These are phyloP conservation scores for Melanchra persicariae DNA, from an alignment of 2,888 invertebrate genomes.

Conservation along the genomic window DNA sequence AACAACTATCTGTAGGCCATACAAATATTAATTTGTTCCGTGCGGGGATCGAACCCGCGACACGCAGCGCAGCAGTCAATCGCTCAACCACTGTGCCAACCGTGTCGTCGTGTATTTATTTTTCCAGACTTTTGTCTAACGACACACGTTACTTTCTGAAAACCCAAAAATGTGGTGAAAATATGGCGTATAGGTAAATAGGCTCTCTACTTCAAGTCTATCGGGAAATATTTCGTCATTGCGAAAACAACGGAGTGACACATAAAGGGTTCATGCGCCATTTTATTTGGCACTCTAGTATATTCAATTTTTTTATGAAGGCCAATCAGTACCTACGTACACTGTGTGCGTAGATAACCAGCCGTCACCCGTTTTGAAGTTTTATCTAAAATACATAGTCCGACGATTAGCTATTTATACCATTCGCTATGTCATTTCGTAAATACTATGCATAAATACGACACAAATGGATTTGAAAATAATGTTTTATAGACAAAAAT, in stretches of 20 bases:
- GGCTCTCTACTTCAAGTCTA: slow-evolving; percentile 8
- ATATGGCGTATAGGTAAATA: slow-evolving; percentile 23
- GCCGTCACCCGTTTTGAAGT: slow-evolving; percentile 7
- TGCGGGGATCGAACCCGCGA: too few relatives aligned
- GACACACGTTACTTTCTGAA: not conserved
- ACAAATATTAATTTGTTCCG: too few relatives aligned
- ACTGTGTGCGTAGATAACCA: slow-evolving; percentile 3
- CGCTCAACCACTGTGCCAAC: too few relatives aligned
- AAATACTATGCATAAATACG: not conserved
- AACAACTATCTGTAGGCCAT: too few relatives aligned
- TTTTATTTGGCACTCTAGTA: slow-evolving; percentile 37
- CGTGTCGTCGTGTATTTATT: too few relatives aligned
- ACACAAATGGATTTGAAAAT: not conserved
- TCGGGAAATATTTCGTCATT: not conserved
- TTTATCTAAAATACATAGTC: not conserved
- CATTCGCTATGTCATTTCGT: slow-evolving; percentile 1
- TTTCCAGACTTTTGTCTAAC: too few relatives aligned
- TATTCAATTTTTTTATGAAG: slow-evolving; percentile 11
- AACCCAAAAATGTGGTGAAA: slow-evolving; percentile 14
- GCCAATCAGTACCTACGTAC: too few relatives aligned
- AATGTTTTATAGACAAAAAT: not conserved
- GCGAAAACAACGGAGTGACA: slow-evolving; percentile 21
- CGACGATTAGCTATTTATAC: slow-evolving; percentile 3
- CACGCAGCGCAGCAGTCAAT: too few relatives aligned
- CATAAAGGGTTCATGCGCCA: slow-evolving; percentile 6